Percentiles rank a stretch among this genome's conserved stretches.
Evolutionary conservation across 1,140 invertebrate species (phyloP).

Genomic region (Musca domestica): DNA sequence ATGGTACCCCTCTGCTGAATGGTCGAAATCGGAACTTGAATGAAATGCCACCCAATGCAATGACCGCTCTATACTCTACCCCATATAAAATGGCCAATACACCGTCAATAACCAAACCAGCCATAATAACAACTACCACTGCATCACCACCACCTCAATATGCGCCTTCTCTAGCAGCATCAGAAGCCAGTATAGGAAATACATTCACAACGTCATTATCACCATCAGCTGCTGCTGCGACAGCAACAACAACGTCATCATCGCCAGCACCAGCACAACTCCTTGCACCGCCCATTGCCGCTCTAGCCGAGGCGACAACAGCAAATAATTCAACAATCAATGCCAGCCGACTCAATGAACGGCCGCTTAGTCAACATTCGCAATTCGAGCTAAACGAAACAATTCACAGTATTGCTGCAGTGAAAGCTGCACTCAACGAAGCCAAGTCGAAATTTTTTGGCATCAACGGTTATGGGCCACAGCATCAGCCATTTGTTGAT

Average conservation of each 20-base stretch:
- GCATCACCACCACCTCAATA: not conserved
- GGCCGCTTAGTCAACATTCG: slow-evolving; percentile 30
- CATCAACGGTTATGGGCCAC: slow-evolving; percentile 39
- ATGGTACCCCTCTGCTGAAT: slow-evolving; percentile 18
- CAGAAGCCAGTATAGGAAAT: not conserved
- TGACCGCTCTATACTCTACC: slow-evolving; percentile 10
- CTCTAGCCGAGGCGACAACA: slow-evolving; percentile 5
- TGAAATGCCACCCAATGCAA: slow-evolving; percentile 19
- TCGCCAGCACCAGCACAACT: not conserved
- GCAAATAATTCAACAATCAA: not conserved
- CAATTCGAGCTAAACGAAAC: slow-evolving; percentile 35
- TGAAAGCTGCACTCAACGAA: slow-evolving; percentile 46
- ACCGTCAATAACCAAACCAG: slow-evolving; percentile 16
- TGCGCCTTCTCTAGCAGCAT: slow-evolving; percentile 6
- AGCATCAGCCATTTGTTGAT: slow-evolving; percentile 6
- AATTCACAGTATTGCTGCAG: slow-evolving; percentile 48
- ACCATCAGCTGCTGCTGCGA: slow-evolving; percentile 14
- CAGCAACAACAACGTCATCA: slow-evolving; percentile 8
- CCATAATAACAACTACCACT: not conserved
- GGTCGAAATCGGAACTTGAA: slow-evolving; percentile 21
- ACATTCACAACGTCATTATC: slow-evolving; percentile 17
- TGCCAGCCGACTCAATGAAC: slow-evolving; percentile 14
- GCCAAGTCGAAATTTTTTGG: slow-evolving; percentile 53
- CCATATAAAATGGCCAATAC: slow-evolving; percentile 24
- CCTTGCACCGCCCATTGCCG: not conserved